Evolutionary conservation across 2,888 invertebrate species (phyloP).

Genomic region (Habrosyne pyritoides): DNA sequence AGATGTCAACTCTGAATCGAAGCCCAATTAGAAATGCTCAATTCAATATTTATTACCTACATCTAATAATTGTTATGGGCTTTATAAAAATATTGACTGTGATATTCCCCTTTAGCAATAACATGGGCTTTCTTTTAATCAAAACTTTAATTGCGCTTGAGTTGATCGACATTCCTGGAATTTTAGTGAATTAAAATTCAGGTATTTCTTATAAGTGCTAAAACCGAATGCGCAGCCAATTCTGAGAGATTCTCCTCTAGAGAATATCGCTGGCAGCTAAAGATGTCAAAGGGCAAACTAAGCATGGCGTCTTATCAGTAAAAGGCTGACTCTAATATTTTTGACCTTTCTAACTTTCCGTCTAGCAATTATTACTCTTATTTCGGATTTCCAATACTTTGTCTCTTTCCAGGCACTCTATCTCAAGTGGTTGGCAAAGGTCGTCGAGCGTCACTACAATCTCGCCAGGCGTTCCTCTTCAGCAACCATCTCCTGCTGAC

Average conservation of each 20-base stretch:
- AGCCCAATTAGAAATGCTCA: too few species aligned
- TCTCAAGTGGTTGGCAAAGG: slow-evolving; percentile 88
- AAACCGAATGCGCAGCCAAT: not conserved
- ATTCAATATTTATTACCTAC: too few species aligned
- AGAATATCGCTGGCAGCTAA: too few species aligned
- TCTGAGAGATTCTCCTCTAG: too few species aligned
- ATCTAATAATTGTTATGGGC: too few species aligned
- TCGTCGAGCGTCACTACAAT: slow-evolving; percentile 67
- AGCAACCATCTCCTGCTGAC: slow-evolving; percentile 95
- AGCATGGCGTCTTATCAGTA: too few species aligned
- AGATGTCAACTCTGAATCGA: not conserved
- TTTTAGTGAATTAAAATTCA: not conserved
- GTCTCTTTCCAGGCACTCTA: slow-evolving; percentile 84
- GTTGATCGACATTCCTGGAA: not conserved
- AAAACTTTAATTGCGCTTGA: not conserved
- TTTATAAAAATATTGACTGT: not conserved
- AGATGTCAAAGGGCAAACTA: too few species aligned
- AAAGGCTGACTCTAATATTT: too few species aligned
- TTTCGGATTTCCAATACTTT: too few species aligned
- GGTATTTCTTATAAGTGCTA: not conserved
- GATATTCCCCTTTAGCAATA: not conserved
- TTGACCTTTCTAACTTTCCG: too few species aligned
- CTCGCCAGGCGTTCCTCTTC: slow-evolving; percentile 94
- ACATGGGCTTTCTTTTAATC: not conserved
- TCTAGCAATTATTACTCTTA: too few species aligned